Base-by-base conservation (phyloP, 2,113 vertebrate genomes). In the Fulica atra region DNA sequence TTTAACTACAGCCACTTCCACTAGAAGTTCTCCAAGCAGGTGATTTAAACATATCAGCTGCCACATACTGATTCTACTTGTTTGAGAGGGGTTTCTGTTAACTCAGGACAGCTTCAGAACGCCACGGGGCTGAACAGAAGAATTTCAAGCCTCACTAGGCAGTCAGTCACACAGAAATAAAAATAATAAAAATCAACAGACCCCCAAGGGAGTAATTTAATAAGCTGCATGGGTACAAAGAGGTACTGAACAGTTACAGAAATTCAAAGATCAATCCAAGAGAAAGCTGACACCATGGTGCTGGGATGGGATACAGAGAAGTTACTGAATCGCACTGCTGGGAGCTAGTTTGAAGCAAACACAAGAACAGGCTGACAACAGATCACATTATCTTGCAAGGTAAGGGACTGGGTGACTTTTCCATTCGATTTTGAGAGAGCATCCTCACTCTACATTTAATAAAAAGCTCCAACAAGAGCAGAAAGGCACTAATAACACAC, bases 91-190 rank as follows among this genome's bases (percentile, higher is more conserved):
- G 83, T 73, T 86, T 90, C 79, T 73, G 15, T 42, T 79, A 76
- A 76, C 33, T 80, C 50, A 35, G 44, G 40, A 83, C 46, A 83
- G 56, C n/a, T 78, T 63, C 60, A 73, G n/a, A 83, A 73, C 40
- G 77, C 21, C 15, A 33, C 0, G 0, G 0, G 16, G 40, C 11
- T 4, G 1, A 72, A 88, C 10, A 4, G 26, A 83, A 94, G 64
- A 94, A 91, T 74, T 78, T 87, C 66, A 94, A 91, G 83, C 57
- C 57, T 78, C 60, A 56, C 35, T 50, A 88, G 56, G 38, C 80
- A 81, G n/a, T n/a, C 53, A 0, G 1, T 50, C 78, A 86, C 11
- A 16, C 14, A 48, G 6, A 2, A 28, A 44, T 42, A 60, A 29
- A 14, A 29, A 59, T 35, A 10, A 20, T 51, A 11, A 20, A 29